Base-by-base conservation (phyloP, 2,888 invertebrate species). In the Imbricaverruca yamaguchii region DNA sequence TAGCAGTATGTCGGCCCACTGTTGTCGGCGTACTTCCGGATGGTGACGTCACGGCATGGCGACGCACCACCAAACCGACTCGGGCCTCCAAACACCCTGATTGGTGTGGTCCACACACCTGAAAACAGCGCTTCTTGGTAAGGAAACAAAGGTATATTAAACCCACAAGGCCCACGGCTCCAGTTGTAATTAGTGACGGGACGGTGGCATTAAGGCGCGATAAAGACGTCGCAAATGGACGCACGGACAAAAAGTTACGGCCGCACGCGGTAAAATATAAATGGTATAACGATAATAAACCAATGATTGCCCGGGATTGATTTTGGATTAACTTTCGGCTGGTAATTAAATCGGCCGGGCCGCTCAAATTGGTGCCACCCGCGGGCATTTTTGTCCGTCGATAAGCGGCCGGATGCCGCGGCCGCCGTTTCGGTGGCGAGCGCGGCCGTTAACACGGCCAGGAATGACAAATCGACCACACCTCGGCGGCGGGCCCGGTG, bases 261-360 rank as follows among this genome's bases (percentile, higher is more conserved):
- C 18, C 21, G 15, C n/a, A 11, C 13, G 57, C 23, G 23, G 23
- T 78, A 78, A 57, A 78, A n/a, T 78, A 78, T 78, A 23, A 78
- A 57, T 21, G n/a, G 23, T 10, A 78, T 78, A 78, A 78, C 57
- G 78, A 78, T 78, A 78, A 57, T 57, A 57, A 78, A 78, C 56
- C 78, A 57, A 57, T 78, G 56, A 78, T 57, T 78, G 78, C n/a
- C 21, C 15, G 21, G 74, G 18, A 74, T 74, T 74, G 74, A 74
- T 74, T 74, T 74, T 15, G 74, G 74, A 74, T 74, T 21, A 74
- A 21, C 74, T 74, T 74, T 74, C 74, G 53, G 15, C 12, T 18
- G 53, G 25, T 53, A 53, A 74, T 74, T 39, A 74, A 67, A 25
- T 10, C n/a, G 11, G 11, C 13, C 8, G 13, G 67, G 67, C 67